Percentiles rank a stretch among this genome's conserved stretches.
phyloP scores from a whole-genome alignment of 2,113 vertebrate species.

The Cyrtonyx montezumae region DNA sequence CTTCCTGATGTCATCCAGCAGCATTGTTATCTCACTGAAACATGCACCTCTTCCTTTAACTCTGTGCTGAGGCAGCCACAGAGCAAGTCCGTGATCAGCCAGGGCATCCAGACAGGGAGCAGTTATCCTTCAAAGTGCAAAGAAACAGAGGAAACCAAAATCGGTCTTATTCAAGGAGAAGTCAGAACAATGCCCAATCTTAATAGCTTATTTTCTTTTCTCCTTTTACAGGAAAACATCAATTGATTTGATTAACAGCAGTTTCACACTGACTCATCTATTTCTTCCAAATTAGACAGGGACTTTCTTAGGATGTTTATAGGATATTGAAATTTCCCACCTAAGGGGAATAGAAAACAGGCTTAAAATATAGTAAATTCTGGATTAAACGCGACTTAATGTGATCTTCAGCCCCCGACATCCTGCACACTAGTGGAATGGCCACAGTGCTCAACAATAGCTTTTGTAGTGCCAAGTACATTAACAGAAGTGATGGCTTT shows the following conservation, averaged over 20 bases:
- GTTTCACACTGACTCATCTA: not conserved
- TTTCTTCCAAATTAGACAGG: not conserved
- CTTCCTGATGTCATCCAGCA: not conserved
- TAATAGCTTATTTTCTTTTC: not conserved
- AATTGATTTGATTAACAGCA: not conserved
- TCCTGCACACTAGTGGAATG: not conserved
- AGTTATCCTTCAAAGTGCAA: not conserved
- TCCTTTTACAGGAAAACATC: not conserved
- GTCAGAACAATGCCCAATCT: conserved; percentile 7
- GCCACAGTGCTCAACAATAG: conserved; percentile 1
- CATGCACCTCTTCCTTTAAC: not conserved
- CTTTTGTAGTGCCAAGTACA: not conserved
- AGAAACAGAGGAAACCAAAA: conserved; percentile 5
- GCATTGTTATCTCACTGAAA: not conserved
- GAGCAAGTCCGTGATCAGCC: not conserved
- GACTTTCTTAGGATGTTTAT: conserved; percentile 1
- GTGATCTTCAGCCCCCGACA: not conserved
- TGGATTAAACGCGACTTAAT: not conserved
- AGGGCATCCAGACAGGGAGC: not conserved
- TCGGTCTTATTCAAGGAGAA: not conserved
- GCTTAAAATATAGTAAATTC: not conserved
- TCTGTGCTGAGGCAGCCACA: not conserved
- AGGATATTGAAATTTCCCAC: not conserved
- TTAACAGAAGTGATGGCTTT: not conserved
- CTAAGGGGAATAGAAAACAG: not conserved